Conservation (phyloP, 2,797 vertebrate species). For the Chromobotia macracanthus region DNA sequence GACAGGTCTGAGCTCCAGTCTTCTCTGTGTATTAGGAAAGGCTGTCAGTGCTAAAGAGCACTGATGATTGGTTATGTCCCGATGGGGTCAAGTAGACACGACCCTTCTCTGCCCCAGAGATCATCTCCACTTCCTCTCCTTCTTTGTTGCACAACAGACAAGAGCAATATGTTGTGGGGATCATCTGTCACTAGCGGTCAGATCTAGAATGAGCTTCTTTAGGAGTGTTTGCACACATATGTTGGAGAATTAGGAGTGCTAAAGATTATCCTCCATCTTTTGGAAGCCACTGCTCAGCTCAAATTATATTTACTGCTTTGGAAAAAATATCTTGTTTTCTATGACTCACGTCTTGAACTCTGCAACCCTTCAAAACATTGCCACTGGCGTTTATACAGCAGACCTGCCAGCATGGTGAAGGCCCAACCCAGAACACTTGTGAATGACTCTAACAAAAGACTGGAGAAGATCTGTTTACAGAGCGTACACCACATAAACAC, state of each 20-base stretch:
- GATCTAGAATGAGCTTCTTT: conserved; percentile 58
- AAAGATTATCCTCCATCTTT: conserved; percentile 6
- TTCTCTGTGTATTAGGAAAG: conserved; percentile 47
- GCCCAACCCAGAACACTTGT: conserved; percentile 46
- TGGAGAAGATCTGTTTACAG: conserved; percentile 63
- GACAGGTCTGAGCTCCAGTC: conserved; percentile 47
- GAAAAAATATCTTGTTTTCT: conserved; percentile 46
- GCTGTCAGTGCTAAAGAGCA: conserved; percentile 66
- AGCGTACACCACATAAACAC: conserved; percentile 66
- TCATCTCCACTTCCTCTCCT: conserved; percentile 76
- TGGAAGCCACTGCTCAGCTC: conserved; percentile 41
- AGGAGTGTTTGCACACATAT: conserved; percentile 71
- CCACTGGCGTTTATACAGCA: conserved; percentile 53
- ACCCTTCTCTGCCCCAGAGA: conserved; percentile 73
- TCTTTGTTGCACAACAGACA: conserved; percentile 71
- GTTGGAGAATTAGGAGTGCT: neutral
- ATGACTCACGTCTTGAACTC: conserved; percentile 58
- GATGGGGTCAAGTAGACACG: conserved; percentile 81
- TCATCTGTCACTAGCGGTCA: conserved; percentile 68
- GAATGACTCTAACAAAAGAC: conserved; percentile 60
- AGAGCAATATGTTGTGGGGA: conserved; percentile 68
- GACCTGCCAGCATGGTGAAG: conserved; percentile 54
- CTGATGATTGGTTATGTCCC: conserved; percentile 76
- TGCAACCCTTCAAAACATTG: conserved; percentile 53
- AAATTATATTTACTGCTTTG: conserved; percentile 52